These are phyloP conservation scores for Poliocrania exsul DNA, from an alignment of 2,797 vertebrate genomes.

Conservation along the genomic window DNA sequence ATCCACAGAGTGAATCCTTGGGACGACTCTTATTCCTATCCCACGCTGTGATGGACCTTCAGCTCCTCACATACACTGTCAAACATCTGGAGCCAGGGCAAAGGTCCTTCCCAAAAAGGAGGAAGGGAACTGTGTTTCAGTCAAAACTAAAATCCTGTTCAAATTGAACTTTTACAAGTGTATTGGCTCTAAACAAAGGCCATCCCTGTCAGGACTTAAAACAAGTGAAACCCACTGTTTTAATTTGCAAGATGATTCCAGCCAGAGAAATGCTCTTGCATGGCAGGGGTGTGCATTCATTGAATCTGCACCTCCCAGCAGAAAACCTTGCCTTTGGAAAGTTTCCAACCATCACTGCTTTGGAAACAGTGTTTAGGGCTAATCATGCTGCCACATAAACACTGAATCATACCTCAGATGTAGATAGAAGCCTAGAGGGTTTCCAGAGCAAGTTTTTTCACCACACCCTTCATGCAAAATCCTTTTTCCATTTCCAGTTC, in stretches of 20 bases:
- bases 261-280: background rate
- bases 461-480: background rate
- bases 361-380: background rate
- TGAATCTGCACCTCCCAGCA: background rate
- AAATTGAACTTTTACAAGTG: accelerated
- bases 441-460: background rate
- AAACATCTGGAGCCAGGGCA: background rate
- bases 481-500: background rate
- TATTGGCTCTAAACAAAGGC: background rate
- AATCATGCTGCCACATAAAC: background rate
- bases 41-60: background rate
- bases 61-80: accelerated
- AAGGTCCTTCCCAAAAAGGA: background rate
- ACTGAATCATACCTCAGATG: background rate
- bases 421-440: background rate
- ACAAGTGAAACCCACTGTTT: background rate
- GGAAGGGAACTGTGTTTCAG: background rate
- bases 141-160: background rate
- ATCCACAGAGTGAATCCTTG: background rate
- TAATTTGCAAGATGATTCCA: background rate
- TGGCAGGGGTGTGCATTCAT: background rate
- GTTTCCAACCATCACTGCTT: background rate
- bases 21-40: background rate
- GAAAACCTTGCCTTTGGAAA: background rate
- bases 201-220: background rate